Conservation (phyloP, 1,140 invertebrate species). For the fruit fly (Drosophila melanogaster) region DNA sequence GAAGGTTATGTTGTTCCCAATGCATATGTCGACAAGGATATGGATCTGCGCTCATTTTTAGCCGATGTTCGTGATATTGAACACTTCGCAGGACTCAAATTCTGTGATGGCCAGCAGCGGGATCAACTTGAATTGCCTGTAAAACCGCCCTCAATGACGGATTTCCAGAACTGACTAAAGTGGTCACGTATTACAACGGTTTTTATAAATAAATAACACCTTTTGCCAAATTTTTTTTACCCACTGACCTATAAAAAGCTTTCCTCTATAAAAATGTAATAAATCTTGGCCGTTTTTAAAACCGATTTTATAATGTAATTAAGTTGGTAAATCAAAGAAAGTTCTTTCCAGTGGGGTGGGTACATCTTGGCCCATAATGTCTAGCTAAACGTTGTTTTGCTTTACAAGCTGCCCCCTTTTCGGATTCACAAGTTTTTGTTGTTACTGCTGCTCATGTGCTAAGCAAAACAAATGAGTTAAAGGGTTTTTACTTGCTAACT, state of each 20-base stretch:
- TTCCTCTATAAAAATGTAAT: too few species aligned
- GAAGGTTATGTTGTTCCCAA: conserved; percentile 98
- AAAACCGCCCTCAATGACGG: not conserved
- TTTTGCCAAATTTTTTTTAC: too few species aligned
- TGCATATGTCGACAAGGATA: conserved; percentile 90
- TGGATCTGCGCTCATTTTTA: conserved; percentile 90
- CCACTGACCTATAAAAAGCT: too few species aligned
- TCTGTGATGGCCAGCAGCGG: conserved; percentile 90
- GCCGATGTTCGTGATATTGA: conserved; percentile 96
- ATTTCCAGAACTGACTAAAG: not conserved
- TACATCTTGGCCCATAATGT: conserved; percentile 9
- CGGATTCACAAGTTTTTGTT: conserved; percentile 13
- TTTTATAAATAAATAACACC: too few species aligned
- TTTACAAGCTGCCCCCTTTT: conserved; percentile 38
- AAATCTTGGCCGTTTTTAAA: not conserved
- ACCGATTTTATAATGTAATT: not conserved
- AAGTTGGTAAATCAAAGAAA: not conserved
- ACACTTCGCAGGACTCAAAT: conserved; percentile 94
- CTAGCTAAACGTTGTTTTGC: conserved; percentile 73
- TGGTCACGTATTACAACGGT: not conserved
- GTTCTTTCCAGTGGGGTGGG: too few species aligned
- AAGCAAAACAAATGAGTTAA: conserved; percentile 82
- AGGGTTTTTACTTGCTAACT: conserved; percentile 71
- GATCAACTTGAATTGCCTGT: not conserved
- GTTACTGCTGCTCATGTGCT: conserved; percentile 46